Conservation (phyloP, 2,888 invertebrate species). For the Odontocerum albicorne region DNA sequence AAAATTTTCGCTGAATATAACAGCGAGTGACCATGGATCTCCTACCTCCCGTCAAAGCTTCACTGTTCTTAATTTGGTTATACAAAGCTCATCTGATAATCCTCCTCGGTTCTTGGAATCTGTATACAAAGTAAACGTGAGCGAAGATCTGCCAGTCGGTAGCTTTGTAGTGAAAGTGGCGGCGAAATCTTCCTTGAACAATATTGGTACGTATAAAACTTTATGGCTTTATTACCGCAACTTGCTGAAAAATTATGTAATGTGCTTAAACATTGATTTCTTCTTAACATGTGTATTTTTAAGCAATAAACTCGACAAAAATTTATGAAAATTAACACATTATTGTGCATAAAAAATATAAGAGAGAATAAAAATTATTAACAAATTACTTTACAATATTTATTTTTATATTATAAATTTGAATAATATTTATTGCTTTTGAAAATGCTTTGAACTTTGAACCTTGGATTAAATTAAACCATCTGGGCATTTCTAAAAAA, state of each 20-base stretch:
- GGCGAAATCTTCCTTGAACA: conserved; percentile 69
- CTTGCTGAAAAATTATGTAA: neutral
- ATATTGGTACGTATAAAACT: conserved; percentile 60
- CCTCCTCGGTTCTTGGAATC: conserved; percentile 80
- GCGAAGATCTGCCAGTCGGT: conserved; percentile 75
- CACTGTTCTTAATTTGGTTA: conserved; percentile 64
- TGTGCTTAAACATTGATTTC: neutral
- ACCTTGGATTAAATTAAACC: too few relatives aligned
- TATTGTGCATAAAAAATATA: too few relatives aligned
- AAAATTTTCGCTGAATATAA: conserved; percentile 72
- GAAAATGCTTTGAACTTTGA: too few relatives aligned
- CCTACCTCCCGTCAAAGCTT: conserved; percentile 71
- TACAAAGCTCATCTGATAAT: conserved; percentile 75
- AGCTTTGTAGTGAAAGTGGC: conserved; percentile 78
- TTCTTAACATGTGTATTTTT: neutral
- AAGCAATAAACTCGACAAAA: neutral
- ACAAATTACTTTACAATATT: too few relatives aligned
- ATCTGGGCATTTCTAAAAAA: too few relatives aligned
- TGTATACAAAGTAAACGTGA: conserved; percentile 74
- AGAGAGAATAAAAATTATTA: too few relatives aligned
- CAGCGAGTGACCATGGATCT: conserved; percentile 84
- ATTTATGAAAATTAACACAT: neutral
- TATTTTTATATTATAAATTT: too few relatives aligned
- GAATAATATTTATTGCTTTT: too few relatives aligned
- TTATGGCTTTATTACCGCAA: neutral